Evolutionary conservation across 2,797 vertebrate genomes (phyloP).

Genomic region (Syndactyla subalaris): DNA sequence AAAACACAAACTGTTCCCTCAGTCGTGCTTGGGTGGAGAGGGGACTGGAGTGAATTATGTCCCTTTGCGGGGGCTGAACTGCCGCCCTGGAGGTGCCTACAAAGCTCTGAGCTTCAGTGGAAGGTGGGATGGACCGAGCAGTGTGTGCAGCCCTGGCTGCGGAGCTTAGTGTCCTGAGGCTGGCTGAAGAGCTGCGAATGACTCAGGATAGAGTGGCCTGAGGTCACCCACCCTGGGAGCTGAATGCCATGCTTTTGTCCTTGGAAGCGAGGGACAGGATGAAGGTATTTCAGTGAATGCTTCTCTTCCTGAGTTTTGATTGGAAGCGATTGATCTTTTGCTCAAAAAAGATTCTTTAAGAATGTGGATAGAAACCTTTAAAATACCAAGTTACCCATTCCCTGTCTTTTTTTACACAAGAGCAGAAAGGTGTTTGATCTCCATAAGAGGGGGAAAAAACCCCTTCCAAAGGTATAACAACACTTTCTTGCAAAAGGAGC

Average conservation of each 20-base stretch:
- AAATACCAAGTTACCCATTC: not conserved
- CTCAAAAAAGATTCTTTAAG: slow-evolving; percentile 1
- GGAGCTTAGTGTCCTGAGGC: fast-evolving
- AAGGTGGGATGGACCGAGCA: fast-evolving
- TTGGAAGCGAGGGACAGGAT: not conserved
- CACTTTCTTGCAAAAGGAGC: not conserved
- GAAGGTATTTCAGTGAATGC: not conserved
- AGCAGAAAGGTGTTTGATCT: slow-evolving; percentile 35
- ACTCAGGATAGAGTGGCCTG: not conserved
- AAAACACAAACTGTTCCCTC: not conserved
- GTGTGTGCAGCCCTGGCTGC: fast-evolving
- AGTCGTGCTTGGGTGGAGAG: not conserved
- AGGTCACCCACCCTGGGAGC: not conserved
- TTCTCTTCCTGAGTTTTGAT: not conserved
- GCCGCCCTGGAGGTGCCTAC: fast-evolving
- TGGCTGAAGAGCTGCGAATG: not conserved
- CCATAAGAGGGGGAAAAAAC: not conserved
- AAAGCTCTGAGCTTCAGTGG: not conserved
- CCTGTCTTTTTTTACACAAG: not conserved
- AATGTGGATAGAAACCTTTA: not conserved
- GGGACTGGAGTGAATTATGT: fast-evolving
- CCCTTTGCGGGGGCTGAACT: not conserved
- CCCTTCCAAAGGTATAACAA: not conserved
- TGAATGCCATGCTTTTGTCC: not conserved
- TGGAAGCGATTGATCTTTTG: not conserved